phyloP scores from a whole-genome alignment of 1,140 invertebrate genomes.

The Maniola jurtina region DNA sequence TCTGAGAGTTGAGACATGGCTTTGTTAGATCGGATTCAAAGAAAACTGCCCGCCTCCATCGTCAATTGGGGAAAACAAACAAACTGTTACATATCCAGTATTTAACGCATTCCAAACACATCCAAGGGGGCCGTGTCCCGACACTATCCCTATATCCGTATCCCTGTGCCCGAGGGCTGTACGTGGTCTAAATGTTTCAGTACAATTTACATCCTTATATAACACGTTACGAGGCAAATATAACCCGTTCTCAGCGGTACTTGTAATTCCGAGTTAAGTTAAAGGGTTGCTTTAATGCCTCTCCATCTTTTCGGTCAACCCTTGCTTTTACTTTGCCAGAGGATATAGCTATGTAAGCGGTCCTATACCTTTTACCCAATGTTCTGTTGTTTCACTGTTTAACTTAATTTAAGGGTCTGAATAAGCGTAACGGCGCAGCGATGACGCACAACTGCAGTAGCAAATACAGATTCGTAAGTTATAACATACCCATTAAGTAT shows the following conservation, averaged over 20 bases:
- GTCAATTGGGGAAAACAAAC: conserved; percentile 46
- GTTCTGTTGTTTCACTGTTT: too few species aligned
- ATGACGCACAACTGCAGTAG: too few species aligned
- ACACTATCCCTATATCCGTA: conserved; percentile 33
- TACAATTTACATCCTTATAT: conserved; percentile 52
- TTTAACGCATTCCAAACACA: conserved; percentile 66
- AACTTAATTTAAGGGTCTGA: too few species aligned
- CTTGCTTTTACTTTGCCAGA: neutral
- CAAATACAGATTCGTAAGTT: too few species aligned
- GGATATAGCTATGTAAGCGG: neutral
- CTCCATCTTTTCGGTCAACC: conserved; percentile 11
- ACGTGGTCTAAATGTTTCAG: conserved; percentile 67
- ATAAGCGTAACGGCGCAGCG: too few species aligned
- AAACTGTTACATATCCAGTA: conserved; percentile 41
- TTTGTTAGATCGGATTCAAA: conserved; percentile 33
- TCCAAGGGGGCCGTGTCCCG: conserved; percentile 36
- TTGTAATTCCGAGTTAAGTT: conserved; percentile 18
- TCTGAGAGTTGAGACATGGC: conserved; percentile 7
- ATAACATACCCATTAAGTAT: too few species aligned
- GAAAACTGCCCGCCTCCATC: conserved; percentile 38
- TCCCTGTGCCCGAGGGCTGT: conserved; percentile 40
- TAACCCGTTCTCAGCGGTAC: conserved; percentile 13
- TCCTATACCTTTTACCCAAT: too few species aligned
- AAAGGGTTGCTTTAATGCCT: conserved; percentile 13
- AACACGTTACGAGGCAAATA: conserved; percentile 28